Evolutionary conservation across 2,113 vertebrate genomes (phyloP), one percentile per base, ranked within the genome.

Genomic region (Anoplopoma fimbria): DNA sequence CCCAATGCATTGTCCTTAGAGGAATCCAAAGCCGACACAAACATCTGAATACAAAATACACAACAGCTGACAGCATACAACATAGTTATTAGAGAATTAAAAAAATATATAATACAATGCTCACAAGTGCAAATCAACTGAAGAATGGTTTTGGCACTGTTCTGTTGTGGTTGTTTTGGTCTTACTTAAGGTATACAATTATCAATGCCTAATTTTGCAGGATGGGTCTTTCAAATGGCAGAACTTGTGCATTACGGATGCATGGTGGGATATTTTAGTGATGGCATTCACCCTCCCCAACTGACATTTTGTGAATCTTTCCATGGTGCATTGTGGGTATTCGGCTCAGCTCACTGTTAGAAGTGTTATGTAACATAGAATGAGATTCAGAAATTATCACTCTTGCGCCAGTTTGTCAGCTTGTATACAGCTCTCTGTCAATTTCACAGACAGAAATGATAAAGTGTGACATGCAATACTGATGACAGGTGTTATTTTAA

Each of bases 381-480:
- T 47, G 67, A 53, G 78, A 80, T 79, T 87, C 69, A 89, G 63
- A 90, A 89, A 88, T 91, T 33, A 88, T 86, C 85, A 88, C 83
- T 75, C 47, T 69, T 57, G 62, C 77, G 67, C 65, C 81, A 87
- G 84, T 67, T 82, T 87, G 75, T 81, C 77, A 38, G 49, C 61
- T 79, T 77, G 63, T 79, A 34, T 63, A 61, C 45, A 79, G 68
- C 64, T 75, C 51, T 79, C 49, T 71, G 51, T 90, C 70, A 34
- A 73, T 9, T 34, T 60, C 68, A 74, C 9, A 55, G 40, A 61
- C n/a, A 53, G 58, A 77, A 31, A 64, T 47, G 31, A 63, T 68
- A 13, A 8, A 51, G 45, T 69, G 45, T 49, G 25, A 67, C 64
- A 67, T 47, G 25, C 40, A 68, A 21, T 68, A 45, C 25, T 65